These are phyloP conservation scores for Spialia ferax DNA, from an alignment of 2,888 invertebrate genomes.

Conservation along the genomic window DNA sequence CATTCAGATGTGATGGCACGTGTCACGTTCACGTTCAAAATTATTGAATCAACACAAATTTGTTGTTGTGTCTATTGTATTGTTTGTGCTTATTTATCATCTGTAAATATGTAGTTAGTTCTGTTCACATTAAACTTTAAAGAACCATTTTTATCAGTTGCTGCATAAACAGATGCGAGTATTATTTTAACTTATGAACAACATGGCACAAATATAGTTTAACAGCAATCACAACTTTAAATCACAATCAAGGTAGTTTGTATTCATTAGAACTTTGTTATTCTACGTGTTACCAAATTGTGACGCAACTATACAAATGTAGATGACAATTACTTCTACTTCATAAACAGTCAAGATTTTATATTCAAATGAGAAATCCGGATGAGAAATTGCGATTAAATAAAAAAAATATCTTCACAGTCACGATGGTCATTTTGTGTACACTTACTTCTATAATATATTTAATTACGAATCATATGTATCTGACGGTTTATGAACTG, in stretches of 20 bases:
- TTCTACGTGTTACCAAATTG: slow-evolving; percentile 47
- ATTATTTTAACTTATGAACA: neutral
- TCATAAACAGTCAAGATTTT: slow-evolving; percentile 73
- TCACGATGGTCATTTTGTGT: neutral
- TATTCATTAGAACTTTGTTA: neutral
- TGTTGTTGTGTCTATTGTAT: too few relatives aligned
- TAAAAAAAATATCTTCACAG: neutral
- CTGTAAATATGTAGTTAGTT: neutral
- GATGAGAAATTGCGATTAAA: neutral
- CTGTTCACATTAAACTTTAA: neutral
- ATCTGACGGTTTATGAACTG: slow-evolving; percentile 75
- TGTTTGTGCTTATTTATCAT: neutral
- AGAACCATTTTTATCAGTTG: neutral
- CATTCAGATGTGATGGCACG: neutral
- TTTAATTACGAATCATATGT: neutral
- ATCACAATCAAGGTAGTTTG: neutral
- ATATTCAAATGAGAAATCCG: neutral
- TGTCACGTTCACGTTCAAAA: neutral
- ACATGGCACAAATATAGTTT: slow-evolving; percentile 1
- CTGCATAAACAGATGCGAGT: neutral
- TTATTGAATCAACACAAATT: neutral
- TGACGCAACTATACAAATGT: slow-evolving; percentile 64
- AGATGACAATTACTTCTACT: slow-evolving; percentile 63
- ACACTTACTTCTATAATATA: too few relatives aligned
- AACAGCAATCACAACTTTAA: neutral